A percentile compares a stretch with the other conserved stretches of the same genome.
phyloP scores from a whole-genome alignment of 2,113 vertebrate species.

The Ascaphus truei region DNA sequence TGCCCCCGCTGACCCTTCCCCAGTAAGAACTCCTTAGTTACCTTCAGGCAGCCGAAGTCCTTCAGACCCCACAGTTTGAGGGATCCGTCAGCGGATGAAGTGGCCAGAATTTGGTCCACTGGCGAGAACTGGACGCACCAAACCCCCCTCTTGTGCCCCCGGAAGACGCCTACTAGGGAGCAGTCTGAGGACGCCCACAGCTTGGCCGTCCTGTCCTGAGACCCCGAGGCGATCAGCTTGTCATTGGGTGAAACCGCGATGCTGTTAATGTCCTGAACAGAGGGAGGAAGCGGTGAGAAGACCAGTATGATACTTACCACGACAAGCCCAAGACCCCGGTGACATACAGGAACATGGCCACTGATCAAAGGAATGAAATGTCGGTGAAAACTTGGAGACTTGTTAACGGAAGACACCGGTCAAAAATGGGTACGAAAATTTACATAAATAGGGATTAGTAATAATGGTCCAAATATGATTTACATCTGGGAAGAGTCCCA shows the following conservation, averaged over 20 bases:
- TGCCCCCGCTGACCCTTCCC: too few species aligned
- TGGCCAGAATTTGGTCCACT: conserved; percentile 85
- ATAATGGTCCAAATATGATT: too few species aligned
- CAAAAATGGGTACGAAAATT: too few species aligned
- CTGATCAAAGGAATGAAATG: too few species aligned
- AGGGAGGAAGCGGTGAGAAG: too few species aligned
- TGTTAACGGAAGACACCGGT: too few species aligned
- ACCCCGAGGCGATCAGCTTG: conserved; percentile 87
- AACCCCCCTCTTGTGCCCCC: conserved; percentile 82
- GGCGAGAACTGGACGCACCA: conserved; percentile 95
- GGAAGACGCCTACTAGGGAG: conserved; percentile 77
- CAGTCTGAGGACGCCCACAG: conserved; percentile 76
- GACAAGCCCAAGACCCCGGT: accelerated
- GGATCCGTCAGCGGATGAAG: conserved; percentile 85
- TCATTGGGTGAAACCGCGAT: conserved; percentile 88
- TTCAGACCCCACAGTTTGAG: conserved; percentile 86
- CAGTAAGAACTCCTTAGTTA: conserved; percentile 40
- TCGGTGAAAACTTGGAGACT: too few species aligned
- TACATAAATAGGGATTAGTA: too few species aligned
- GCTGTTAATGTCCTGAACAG: conserved; percentile 84
- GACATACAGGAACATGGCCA: too few species aligned
- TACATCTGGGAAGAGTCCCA: too few species aligned
- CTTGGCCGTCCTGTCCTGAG: conserved; percentile 89
- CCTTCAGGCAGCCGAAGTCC: conserved; percentile 94
- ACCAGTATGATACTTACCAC: neutral